These are phyloP conservation scores for Umimayanthus kanabou DNA, from an alignment of 92 coral and sea anemone genomes.

Conservation along the genomic window DNA sequence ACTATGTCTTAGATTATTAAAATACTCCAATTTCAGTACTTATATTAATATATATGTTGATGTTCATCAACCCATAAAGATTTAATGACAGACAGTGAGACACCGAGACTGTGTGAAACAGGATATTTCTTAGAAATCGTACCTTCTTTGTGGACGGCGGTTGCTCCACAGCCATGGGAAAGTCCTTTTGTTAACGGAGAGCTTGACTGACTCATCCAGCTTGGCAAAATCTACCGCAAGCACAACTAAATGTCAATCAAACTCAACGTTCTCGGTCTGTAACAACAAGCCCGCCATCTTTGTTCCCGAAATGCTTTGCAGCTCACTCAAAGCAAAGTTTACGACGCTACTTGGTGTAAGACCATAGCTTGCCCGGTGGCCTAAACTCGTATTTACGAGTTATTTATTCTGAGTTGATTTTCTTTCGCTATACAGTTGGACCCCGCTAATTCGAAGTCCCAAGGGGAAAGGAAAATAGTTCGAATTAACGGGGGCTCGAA, in stretches of 20 bases:
- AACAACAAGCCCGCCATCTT: conserved; percentile 18
- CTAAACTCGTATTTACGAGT: too few relatives aligned
- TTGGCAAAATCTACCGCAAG: not conserved
- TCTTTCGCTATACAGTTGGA: too few relatives aligned
- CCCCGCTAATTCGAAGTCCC: too few relatives aligned
- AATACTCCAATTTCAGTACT: too few relatives aligned
- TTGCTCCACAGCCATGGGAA: conserved; percentile 75
- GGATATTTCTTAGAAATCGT: not conserved
- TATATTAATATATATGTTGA: too few relatives aligned
- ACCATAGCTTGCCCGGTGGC: not conserved
- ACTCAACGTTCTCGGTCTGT: not conserved
- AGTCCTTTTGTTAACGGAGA: conserved; percentile 42
- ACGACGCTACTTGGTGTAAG: conserved; percentile 6
- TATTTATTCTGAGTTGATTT: too few relatives aligned
- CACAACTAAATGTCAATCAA: not conserved
- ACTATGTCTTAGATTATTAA: too few relatives aligned
- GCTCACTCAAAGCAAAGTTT: not conserved
- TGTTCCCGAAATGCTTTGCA: conserved; percentile 25
- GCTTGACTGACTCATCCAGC: conserved; percentile 47
- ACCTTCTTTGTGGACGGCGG: conserved; percentile 78
- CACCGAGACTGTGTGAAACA: not conserved
- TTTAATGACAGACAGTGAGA: not conserved
- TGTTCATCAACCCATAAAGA: not conserved
- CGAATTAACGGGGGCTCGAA: too few relatives aligned
- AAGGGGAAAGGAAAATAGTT: too few relatives aligned